phyloP scores from a whole-genome alignment of 2,797 vertebrate species.

The Clarias pachynema region DNA sequence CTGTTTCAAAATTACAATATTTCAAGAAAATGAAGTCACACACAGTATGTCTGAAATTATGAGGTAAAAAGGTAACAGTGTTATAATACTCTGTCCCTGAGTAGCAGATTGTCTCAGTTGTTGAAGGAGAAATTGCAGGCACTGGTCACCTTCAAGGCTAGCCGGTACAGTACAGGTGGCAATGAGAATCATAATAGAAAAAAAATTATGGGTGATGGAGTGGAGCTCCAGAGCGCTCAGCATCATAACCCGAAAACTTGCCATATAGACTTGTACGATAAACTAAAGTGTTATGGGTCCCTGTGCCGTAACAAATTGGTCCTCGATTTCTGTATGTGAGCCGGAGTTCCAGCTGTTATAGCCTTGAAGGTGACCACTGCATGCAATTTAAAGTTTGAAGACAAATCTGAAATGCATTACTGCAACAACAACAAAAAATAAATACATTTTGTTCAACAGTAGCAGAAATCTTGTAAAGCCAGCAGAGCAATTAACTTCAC shows the following conservation, averaged over 20 bases:
- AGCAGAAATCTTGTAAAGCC: no score
- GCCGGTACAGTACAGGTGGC: background rate
- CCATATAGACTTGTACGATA: background rate
- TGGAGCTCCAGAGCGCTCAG: background rate
- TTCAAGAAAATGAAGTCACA: no score
- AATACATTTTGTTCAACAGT: no score
- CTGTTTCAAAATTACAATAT: no score
- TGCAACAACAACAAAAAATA: no score
- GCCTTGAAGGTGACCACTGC: background rate
- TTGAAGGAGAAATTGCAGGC: no score
- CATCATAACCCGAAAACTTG: background rate
- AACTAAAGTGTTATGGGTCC: background rate
- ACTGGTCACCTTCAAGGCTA: background rate
- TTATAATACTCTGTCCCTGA: background rate
- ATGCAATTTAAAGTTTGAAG: background rate
- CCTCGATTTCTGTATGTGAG: background rate
- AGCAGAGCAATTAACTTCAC: no score
- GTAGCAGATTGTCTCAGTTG: no score
- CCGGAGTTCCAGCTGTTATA: background rate
- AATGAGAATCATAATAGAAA: background rate
- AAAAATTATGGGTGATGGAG: background rate
- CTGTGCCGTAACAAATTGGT: background rate
- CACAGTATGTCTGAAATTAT: no score
- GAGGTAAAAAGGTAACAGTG: no score
- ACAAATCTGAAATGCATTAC: no score